These are phyloP conservation scores for Nymphalis polychloros DNA, from an alignment of 2,888 invertebrate species.

Conservation along the genomic window DNA sequence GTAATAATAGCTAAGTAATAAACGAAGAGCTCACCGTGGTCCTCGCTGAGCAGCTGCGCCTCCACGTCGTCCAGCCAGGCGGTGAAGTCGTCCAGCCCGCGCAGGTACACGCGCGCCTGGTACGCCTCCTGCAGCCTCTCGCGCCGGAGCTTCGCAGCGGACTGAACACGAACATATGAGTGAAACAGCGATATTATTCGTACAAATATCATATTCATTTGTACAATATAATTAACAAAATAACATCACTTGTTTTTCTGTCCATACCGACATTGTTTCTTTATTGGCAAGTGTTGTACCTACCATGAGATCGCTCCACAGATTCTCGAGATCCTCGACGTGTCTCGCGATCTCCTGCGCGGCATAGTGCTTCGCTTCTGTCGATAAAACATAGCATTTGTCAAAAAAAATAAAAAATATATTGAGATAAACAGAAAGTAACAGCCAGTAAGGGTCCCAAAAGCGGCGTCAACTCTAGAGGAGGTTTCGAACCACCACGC, in stretches of 20 bases:
- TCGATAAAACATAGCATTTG: conserved; percentile 23
- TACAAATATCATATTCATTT: no score
- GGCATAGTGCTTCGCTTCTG: conserved; percentile 92
- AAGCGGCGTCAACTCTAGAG: no score
- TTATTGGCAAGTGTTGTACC: neutral
- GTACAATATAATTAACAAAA: no score
- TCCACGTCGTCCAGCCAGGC: conserved; percentile 94
- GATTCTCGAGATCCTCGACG: conserved; percentile 90
- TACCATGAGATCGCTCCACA: conserved; percentile 92
- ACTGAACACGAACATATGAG: conserved; percentile 48
- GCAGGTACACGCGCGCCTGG: conserved; percentile 92
- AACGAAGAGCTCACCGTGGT: conserved; percentile 58
- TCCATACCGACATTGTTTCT: no score
- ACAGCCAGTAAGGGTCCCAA: no score
- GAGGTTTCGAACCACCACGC: no score
- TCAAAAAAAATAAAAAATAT: neutral
- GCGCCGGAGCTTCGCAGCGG: conserved; percentile 90
- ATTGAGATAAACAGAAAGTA: no score
- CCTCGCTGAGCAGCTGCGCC: conserved; percentile 73
- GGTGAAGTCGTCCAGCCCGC: conserved; percentile 95
- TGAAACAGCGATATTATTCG: no score
- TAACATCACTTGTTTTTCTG: no score
- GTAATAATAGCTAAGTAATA: no score
- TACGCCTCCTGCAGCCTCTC: conserved; percentile 94
- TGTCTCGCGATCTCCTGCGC: conserved; percentile 90